phyloP scores from a whole-genome alignment of 2,888 invertebrate species.

The Bombyx huttoni region DNA sequence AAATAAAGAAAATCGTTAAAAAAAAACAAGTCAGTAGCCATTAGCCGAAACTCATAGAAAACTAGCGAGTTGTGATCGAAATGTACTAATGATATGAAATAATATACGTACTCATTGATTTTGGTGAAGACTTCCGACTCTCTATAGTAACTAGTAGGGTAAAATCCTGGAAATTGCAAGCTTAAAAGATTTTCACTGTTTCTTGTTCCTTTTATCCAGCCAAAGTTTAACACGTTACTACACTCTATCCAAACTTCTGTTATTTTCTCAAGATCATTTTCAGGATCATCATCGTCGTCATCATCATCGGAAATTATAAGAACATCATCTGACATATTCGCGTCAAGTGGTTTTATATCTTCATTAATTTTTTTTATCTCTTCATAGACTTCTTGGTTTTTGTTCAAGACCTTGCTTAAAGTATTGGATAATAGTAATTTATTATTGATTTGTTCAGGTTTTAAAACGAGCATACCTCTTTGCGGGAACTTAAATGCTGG shows the following conservation, averaged over 20 bases:
- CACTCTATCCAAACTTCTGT: conserved; percentile 25
- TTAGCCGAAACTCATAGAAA: no score
- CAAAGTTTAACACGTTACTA: conserved; percentile 31
- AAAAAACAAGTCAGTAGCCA: no score
- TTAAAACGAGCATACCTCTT: conserved; percentile 45
- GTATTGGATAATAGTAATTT: conserved; percentile 14
- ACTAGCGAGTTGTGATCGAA: background rate
- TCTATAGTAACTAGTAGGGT: conserved; percentile 35
- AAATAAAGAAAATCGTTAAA: no score
- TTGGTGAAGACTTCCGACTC: conserved; percentile 36
- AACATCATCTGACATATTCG: conserved; percentile 18
- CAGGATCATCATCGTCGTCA: conserved; percentile 9
- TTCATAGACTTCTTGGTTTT: background rate
- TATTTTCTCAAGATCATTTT: background rate
- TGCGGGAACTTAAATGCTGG: conserved; percentile 15
- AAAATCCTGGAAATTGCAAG: conserved; percentile 50
- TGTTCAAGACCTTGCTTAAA: background rate
- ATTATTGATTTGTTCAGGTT: conserved; percentile 61
- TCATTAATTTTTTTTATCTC: conserved; percentile 11
- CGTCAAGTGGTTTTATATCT: conserved; percentile 37
- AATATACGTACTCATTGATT: conserved; percentile 48
- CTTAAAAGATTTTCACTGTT: conserved; percentile 26
- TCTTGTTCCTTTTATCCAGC: conserved; percentile 36
- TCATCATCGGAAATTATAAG: conserved; percentile 29
- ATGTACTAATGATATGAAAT: background rate